These are phyloP conservation scores for Campylorhamphus procurvoides DNA, from an alignment of 2,113 vertebrate genomes.

Conservation along the genomic window DNA sequence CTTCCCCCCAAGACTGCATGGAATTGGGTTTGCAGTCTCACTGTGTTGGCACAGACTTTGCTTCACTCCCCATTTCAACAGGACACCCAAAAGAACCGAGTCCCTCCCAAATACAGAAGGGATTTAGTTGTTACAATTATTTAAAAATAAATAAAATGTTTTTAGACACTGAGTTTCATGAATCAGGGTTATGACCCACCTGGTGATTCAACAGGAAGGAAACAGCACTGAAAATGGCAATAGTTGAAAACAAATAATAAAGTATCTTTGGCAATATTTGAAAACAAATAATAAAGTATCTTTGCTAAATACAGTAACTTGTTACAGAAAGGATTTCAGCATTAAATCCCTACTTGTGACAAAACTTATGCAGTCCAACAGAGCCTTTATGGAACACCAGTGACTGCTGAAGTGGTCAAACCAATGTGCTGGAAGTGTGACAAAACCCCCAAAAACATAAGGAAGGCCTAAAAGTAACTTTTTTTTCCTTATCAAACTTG, in stretches of 20 bases:
- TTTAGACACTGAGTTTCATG: neutral
- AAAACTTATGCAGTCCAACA: neutral
- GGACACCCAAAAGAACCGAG: neutral
- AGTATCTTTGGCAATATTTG: neutral
- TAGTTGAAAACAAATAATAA: neutral
- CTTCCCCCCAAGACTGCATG: rapidly evolving
- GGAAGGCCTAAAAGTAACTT: neutral
- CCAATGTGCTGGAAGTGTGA: neutral
- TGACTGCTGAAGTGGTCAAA: neutral
- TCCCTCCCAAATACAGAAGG: neutral
- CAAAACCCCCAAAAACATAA: neutral
- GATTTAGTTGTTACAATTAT: neutral
- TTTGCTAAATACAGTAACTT: neutral
- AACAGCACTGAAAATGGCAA: neutral
- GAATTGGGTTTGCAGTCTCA: neutral
- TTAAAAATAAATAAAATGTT: neutral
- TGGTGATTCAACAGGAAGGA: neutral
- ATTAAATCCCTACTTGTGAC: neutral
- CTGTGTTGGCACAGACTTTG: neutral
- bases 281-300: neutral
- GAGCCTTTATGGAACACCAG: neutral
- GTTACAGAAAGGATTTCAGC: neutral
- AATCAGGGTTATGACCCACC: neutral
- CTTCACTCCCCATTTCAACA: neutral
- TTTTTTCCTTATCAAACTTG: neutral